Evolutionary conservation across 2,797 vertebrate genomes (phyloP).

Genomic region (Fistularia tabacaria): DNA sequence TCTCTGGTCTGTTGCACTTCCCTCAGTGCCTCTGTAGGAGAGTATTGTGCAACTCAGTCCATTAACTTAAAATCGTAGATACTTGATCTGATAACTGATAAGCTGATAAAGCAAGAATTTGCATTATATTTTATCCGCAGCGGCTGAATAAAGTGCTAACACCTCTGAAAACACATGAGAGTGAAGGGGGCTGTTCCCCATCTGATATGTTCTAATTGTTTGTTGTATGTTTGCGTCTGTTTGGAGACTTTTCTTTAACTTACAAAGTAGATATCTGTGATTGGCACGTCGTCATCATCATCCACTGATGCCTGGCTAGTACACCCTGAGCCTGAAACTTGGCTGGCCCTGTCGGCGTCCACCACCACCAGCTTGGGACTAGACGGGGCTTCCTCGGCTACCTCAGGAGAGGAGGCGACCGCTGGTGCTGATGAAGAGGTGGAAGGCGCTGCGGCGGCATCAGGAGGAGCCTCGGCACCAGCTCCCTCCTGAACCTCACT

Average conservation of each 20-base stretch:
- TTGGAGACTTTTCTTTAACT: constrained; percentile 54
- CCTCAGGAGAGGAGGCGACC: constrained; percentile 33
- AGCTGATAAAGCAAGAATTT: neutral
- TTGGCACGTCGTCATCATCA: constrained; percentile 85
- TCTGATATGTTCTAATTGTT: neutral
- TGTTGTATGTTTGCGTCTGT: neutral
- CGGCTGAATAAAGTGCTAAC: too few species aligned
- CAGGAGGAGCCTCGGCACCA: constrained; percentile 15
- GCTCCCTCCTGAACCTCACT: constrained; percentile 62
- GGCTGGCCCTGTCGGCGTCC: constrained; percentile 83
- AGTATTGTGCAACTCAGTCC: constrained; percentile 36
- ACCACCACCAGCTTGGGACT: constrained; percentile 64
- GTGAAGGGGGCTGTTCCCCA: too few species aligned
- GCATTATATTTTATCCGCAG: neutral
- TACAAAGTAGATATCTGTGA: constrained; percentile 96
- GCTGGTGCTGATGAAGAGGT: constrained; percentile 57
- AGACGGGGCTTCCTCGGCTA: constrained; percentile 20
- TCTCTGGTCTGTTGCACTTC: constrained; percentile 24
- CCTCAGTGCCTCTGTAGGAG: constrained; percentile 58
- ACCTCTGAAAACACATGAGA: too few species aligned
- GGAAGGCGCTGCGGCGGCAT: constrained; percentile 49
- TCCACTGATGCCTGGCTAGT: constrained; percentile 92
- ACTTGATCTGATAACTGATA: constrained; percentile 9
- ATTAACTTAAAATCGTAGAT: constrained; percentile 6
- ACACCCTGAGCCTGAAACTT: constrained; percentile 87